Base-by-base conservation (phyloP, 2,888 invertebrate genomes). In the Euzophera pinguis region DNA sequence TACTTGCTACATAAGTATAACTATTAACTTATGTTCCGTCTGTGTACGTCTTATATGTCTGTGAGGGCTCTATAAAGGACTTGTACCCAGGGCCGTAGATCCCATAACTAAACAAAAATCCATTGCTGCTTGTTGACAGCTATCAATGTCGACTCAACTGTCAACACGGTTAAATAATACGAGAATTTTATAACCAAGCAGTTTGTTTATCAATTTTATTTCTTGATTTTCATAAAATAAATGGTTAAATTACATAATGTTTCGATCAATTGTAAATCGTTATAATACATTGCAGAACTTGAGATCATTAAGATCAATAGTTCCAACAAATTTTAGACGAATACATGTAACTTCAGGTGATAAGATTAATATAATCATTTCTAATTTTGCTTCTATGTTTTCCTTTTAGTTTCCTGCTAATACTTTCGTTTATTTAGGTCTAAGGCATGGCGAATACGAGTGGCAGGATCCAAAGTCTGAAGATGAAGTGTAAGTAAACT, bases 381-480 rank as follows among this genome's bases (percentile, higher is more conserved):
- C n/a, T n/a, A n/a, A 29, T 14, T 16, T 8, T 32, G n/a, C n/a
- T 14, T 8, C 16, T 9, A 17, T 55, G 43, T 32, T 32, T 32
- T 29, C 6, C 16, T 14, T 13, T 53, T 39, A 47, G 51, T 58
- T 43, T 45, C 39, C 12, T 41, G 29, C n/a, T 48, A 57, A 56
- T 58, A 59, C 12, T 38, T 61, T 1, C 52, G 29, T 62, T 57
- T 52, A 57, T 89, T 87, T 52, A 94, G 94, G 70, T 60, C 67
- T 91, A 59, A 73, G 64, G 51, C 95, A 95, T 72, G 95, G 95
- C n/a, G 95, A 95, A 86, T 98, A 95, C 79, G 98, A 98, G 89
- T 96, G 94, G 94, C 92, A 97, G 83, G 97, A 98, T 80, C 97
- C 98, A 3, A 96, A 96, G 81, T 94, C 95, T 0, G 95, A 96